These are phyloP conservation scores for Rhopilema esculentum DNA, from an alignment of 30 jellyfish, hydroid and myxozoan genomes.

Conservation along the genomic window DNA sequence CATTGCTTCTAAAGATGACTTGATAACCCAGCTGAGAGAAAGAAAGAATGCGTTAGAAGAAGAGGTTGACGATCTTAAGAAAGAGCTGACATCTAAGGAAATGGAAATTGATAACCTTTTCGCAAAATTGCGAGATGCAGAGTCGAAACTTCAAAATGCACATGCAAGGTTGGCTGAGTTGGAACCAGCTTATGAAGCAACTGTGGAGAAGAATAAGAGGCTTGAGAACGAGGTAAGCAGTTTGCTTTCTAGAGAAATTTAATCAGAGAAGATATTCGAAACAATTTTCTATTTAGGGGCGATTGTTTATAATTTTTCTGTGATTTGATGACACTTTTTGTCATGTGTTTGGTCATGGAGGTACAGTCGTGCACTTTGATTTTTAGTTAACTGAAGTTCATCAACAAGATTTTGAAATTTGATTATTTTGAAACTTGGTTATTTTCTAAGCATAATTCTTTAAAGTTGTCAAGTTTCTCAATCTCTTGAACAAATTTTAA, in stretches of 20 bases:
- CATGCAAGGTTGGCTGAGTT: slow-evolving; percentile 91
- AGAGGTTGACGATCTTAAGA: slow-evolving; percentile 79
- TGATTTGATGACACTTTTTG: too few relatives aligned
- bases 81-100: slow-evolving; percentile 80
- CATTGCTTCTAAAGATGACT: slow-evolving; percentile 74
- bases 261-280: too few relatives aligned
- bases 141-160: slow-evolving; percentile 71
- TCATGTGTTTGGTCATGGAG: too few relatives aligned
- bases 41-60: slow-evolving; percentile 76
- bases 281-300: too few relatives aligned
- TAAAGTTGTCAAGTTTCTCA: too few relatives aligned
- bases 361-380: too few relatives aligned
- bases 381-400: too few relatives aligned
- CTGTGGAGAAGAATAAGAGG: slow-evolving; percentile 81
- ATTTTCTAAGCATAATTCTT: too few relatives aligned
- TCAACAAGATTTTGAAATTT: too few relatives aligned
- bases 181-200: slow-evolving; percentile 95
- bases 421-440: too few relatives aligned
- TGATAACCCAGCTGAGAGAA: slow-evolving; percentile 76
- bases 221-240: slow-evolving; percentile 77
- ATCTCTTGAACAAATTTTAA: neutral
- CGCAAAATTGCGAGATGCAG: slow-evolving; percentile 83
- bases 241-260: neutral
- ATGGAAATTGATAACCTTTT: slow-evolving; percentile 81
- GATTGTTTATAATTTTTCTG: too few relatives aligned